Evolutionary conservation across 2,113 vertebrate genomes (phyloP).

Genomic region (Mustelus asterias): DNA sequence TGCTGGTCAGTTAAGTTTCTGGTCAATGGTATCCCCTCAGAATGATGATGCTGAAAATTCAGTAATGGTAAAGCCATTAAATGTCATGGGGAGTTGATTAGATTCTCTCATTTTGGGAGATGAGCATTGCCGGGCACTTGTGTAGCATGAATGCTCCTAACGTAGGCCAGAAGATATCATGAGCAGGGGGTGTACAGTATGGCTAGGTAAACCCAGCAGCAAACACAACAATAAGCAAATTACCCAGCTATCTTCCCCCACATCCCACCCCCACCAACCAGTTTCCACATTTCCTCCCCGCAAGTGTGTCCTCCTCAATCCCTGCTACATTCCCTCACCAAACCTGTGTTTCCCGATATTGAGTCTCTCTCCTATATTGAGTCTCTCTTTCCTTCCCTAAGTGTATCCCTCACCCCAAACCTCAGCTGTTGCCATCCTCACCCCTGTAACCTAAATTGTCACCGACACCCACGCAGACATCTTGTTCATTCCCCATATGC

Average conservation of each 20-base stretch:
- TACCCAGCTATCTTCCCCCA: neutral
- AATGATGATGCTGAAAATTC: neutral
- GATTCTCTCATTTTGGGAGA: neutral
- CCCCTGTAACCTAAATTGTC: neutral
- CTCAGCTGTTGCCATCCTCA: neutral
- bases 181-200: neutral
- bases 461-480: neutral
- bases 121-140: neutral
- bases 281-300: neutral
- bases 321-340: neutral
- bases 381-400: neutral
- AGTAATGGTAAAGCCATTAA: neutral
- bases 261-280: neutral
- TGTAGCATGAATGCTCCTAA: neutral
- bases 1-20: neutral
- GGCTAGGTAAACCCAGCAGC: neutral
- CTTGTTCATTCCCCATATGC: neutral
- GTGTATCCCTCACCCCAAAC: neutral
- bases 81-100: neutral
- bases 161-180: neutral
- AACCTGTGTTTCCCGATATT: neutral
- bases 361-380: too few species aligned
- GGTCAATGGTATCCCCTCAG: neutral
- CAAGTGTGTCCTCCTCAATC: neutral
- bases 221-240: neutral